A percentile compares a stretch with the other conserved stretches of the same genome.
Evolutionary conservation across 2,888 invertebrate species (phyloP).

Genomic region (Stenurella melanura): DNA sequence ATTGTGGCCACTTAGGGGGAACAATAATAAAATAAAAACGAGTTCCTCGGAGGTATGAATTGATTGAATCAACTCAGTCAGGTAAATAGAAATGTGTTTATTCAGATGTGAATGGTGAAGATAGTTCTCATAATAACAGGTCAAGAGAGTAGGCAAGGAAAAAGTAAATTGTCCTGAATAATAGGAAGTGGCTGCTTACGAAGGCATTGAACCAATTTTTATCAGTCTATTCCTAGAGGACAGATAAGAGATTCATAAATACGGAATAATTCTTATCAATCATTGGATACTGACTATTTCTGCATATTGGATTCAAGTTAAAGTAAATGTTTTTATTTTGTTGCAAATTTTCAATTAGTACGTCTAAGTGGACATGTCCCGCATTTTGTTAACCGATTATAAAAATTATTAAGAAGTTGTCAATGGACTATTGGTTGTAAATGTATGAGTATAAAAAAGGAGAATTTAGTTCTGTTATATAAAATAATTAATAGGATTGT

Average conservation of each 20-base stretch:
- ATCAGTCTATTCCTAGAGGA: neutral
- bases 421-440: too few species aligned
- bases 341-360: too few species aligned
- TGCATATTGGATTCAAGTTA: neutral
- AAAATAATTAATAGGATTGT: too few species aligned
- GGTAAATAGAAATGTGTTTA: constrained; percentile 56
- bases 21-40: constrained; percentile 43
- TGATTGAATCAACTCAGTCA: constrained; percentile 52
- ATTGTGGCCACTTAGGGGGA: constrained; percentile 26
- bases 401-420: too few species aligned
- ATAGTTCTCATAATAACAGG: constrained; percentile 49
- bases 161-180: constrained; percentile 43
- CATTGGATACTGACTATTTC: neutral
- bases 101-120: constrained; percentile 49
- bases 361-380: too few species aligned
- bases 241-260: neutral
- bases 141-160: constrained; percentile 44
- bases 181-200: constrained; percentile 4
- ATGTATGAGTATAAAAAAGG: too few species aligned
- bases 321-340: neutral
- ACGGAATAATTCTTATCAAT: neutral
- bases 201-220: constrained; percentile 1
- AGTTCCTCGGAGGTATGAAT: constrained; percentile 53
- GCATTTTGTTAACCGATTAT: too few species aligned
- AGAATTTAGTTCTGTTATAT: too few species aligned